Evolutionary conservation across 2,888 invertebrate species (phyloP).

Genomic region (Cetonia aurata): DNA sequence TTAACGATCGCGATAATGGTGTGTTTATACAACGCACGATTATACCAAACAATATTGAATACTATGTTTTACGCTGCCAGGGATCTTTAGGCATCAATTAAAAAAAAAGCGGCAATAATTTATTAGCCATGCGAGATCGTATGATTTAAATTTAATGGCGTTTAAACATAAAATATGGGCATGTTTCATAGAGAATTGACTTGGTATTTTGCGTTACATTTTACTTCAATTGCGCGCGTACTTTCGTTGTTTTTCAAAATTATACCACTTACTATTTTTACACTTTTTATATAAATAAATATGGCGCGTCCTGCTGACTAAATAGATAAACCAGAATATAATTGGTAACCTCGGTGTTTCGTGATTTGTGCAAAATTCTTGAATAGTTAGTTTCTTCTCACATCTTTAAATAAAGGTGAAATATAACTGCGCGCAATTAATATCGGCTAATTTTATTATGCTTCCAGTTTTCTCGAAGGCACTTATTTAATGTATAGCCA

Average conservation of each 20-base stretch:
- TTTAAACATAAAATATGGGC: constrained; percentile 21
- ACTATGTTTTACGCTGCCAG: constrained; percentile 19
- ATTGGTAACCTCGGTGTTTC: too few species aligned
- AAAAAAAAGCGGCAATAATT: constrained; percentile 15
- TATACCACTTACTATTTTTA: too few species aligned
- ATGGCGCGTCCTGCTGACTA: too few species aligned
- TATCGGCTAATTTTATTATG: too few species aligned
- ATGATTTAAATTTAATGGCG: constrained; percentile 25
- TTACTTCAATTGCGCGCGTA: not conserved
- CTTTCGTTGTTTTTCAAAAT: too few species aligned
- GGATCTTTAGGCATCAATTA: constrained; percentile 31
- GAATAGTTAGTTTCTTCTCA: too few species aligned
- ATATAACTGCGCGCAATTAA: too few species aligned
- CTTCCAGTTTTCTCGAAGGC: too few species aligned
- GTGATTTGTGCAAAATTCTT: too few species aligned
- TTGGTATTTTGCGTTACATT: not conserved
- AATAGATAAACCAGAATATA: too few species aligned
- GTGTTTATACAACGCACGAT: constrained; percentile 23
- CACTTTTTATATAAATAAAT: too few species aligned
- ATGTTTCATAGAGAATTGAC: not conserved
- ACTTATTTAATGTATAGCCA: not conserved
- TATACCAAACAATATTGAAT: constrained; percentile 16
- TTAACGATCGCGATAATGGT: constrained; percentile 26
- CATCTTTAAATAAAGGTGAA: too few species aligned
- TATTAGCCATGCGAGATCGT: constrained; percentile 12